Conservation (phyloP, 2,888 invertebrate genomes). For the Cerastis rubricosa region DNA sequence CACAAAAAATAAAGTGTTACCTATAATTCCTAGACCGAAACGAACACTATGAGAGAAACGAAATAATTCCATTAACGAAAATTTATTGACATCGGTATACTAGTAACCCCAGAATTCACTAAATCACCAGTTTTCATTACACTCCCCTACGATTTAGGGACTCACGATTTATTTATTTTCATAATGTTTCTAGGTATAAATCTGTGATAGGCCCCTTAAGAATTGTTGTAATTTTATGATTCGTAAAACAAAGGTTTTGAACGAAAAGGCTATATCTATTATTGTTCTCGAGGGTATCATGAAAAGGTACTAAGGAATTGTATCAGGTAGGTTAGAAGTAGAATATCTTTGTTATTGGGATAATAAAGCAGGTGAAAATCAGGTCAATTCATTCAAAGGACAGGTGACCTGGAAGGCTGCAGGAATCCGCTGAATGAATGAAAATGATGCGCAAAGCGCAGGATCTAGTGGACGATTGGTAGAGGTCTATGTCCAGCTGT, state of each 20-base stretch:
- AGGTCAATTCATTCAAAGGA: background rate
- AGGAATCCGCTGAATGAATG: background rate
- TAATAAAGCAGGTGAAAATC: background rate
- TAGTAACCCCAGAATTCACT: slow-evolving; percentile 66
- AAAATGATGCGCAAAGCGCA: background rate
- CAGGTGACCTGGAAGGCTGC: background rate
- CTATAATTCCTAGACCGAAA: slow-evolving; percentile 37
- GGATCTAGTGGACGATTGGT: background rate
- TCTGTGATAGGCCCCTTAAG: slow-evolving; percentile 46
- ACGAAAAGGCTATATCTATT: slow-evolving; percentile 45
- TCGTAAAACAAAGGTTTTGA: slow-evolving; percentile 53
- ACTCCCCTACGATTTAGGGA: slow-evolving; percentile 66
- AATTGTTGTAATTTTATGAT: slow-evolving; percentile 53
- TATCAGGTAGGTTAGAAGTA: slow-evolving; percentile 19
- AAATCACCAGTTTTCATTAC: slow-evolving; percentile 74
- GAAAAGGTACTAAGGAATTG: slow-evolving; percentile 26
- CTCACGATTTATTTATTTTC: slow-evolving; percentile 64
- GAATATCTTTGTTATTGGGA: slow-evolving; percentile 25
- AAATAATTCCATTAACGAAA: slow-evolving; percentile 69
- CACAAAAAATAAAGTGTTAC: background rate
- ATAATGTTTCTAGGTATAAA: slow-evolving; percentile 47
- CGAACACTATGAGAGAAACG: slow-evolving; percentile 57
- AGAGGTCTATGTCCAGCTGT: background rate
- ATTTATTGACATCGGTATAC: slow-evolving; percentile 55
- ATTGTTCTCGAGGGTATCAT: slow-evolving; percentile 40